Conservation (phyloP, 2,888 invertebrate genomes). For the Saturnia japonica region DNA sequence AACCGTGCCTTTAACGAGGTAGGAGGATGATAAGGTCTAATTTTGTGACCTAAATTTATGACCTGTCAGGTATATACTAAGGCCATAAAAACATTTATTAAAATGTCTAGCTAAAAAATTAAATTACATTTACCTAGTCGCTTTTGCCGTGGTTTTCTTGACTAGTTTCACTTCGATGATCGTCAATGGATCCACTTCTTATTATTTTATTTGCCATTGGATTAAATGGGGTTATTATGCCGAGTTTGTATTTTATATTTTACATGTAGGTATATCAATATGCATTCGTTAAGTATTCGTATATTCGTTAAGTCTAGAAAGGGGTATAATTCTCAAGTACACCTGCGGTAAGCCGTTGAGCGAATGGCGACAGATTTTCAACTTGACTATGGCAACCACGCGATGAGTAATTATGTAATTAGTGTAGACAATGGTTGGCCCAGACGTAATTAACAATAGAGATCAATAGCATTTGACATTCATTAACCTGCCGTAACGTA, state of each 20-base stretch:
- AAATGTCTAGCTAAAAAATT: neutral
- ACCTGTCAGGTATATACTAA: slow-evolving; percentile 1
- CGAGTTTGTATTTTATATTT: neutral
- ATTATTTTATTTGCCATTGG: neutral
- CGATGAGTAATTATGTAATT: neutral
- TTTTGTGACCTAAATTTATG: slow-evolving; percentile 13
- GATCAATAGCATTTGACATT: slow-evolving; percentile 10
- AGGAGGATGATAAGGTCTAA: slow-evolving; percentile 2
- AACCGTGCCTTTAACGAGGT: slow-evolving; percentile 12
- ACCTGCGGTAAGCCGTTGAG: neutral
- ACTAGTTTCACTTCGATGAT: neutral
- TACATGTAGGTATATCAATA: neutral
- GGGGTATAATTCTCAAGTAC: neutral
- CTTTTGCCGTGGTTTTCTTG: neutral
- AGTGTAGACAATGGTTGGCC: neutral
- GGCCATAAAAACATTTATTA: neutral
- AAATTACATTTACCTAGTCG: neutral
- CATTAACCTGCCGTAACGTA: neutral
- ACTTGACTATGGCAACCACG: neutral
- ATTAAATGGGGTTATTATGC: neutral
- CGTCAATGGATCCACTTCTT: neutral
- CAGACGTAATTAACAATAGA: neutral
- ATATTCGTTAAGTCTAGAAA: too few species aligned
- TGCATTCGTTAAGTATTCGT: neutral
- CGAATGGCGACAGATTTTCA: neutral